These are phyloP conservation scores for Belonocnema kinseyi DNA, from an alignment of 1,140 invertebrate genomes.

Conservation along the genomic window DNA sequence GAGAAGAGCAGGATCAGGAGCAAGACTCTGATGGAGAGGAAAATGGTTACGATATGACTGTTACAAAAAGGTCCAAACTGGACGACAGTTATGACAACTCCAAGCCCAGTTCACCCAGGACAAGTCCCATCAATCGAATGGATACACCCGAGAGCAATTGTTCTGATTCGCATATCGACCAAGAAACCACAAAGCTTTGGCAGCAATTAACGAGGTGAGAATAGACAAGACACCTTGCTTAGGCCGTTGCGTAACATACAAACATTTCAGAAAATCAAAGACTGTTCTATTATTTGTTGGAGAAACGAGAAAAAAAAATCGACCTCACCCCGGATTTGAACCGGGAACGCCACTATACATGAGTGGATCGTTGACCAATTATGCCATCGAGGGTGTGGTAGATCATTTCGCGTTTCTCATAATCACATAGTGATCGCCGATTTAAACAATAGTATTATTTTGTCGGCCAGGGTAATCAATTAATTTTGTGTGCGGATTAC, in stretches of 20 bases:
- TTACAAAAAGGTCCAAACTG: conserved; percentile 61
- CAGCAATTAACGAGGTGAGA: conserved; percentile 77
- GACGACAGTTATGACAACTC: conserved; percentile 60
- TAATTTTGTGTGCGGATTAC: no score
- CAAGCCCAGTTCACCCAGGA: conserved; percentile 59
- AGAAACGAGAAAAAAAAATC: not conserved
- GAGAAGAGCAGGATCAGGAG: conserved; percentile 68
- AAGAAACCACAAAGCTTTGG: conserved; percentile 77
- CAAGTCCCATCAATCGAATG: conserved; percentile 72
- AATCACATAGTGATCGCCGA: no score
- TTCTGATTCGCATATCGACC: conserved; percentile 77
- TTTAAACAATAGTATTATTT: no score
- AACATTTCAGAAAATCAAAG: not conserved
- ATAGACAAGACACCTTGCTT: conserved; percentile 25
- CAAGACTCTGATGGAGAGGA: conserved; percentile 68
- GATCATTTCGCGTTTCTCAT: no score
- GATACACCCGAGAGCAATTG: conserved; percentile 77
- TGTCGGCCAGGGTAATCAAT: no score
- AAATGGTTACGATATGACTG: conserved; percentile 73
- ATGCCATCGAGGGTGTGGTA: no score
- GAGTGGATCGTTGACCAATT: no score
- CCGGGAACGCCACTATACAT: no score
- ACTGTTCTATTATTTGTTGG: not conserved
- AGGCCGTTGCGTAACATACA: no score
- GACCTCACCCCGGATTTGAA: no score